These are phyloP conservation scores for Hyperopisus bebe DNA, from an alignment of 2,113 vertebrate genomes.

Conservation along the genomic window DNA sequence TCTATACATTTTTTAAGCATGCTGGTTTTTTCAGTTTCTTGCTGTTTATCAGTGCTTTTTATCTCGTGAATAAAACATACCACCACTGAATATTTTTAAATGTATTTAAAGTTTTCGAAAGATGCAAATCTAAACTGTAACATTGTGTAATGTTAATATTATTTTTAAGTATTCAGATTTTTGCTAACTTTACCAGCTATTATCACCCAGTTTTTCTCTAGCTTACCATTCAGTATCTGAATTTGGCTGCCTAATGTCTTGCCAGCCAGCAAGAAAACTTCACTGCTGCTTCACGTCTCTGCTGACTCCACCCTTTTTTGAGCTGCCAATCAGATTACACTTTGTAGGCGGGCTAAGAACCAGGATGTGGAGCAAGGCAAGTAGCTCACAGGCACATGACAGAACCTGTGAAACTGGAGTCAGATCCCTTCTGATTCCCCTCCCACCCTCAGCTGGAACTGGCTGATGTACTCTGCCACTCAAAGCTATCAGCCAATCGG, in stretches of 20 bases:
- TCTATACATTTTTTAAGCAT: neutral
- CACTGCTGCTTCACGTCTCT: neutral
- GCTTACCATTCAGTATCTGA: neutral
- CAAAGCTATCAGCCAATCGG: neutral
- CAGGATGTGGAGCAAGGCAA: neutral
- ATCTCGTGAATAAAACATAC: neutral
- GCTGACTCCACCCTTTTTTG: neutral
- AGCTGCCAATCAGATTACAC: neutral
- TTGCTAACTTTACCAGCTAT: neutral
- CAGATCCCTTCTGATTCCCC: neutral
- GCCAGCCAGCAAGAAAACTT: neutral
- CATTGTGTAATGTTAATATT: conserved; percentile 6
- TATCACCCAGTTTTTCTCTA: neutral
- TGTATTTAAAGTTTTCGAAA: neutral
- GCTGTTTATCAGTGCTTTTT: neutral
- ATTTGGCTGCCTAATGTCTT: neutral
- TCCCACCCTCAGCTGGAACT: neutral
- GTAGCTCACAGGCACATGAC: neutral
- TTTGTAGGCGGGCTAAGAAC: neutral
- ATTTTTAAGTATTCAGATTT: neutral
- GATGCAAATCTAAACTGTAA: neutral
- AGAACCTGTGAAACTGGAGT: neutral
- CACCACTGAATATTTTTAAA: neutral
- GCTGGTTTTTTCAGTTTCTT: neutral
- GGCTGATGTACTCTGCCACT: neutral